Base-by-base conservation (phyloP, 2,113 vertebrate genomes). In the Pedionomus torquatus region DNA sequence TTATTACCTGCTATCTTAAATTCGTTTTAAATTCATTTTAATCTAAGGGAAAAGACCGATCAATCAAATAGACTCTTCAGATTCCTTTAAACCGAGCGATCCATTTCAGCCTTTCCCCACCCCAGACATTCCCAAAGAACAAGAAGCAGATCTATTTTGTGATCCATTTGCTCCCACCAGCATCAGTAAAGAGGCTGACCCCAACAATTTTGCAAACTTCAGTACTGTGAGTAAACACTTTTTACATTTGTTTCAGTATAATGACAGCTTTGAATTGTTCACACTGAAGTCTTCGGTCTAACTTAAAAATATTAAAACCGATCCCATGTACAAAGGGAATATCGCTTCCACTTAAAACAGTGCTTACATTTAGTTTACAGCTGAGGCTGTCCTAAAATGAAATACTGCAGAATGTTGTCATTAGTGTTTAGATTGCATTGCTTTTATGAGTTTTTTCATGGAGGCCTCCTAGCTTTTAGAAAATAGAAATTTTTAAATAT, bases 191-290 rank as follows among this genome's bases (percentile, higher is more conserved):
- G 99, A 98, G 98, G 96, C 98, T 96, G 98, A 98, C 97, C 98
- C 98, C 97, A 98, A 98, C 96, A 98, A 98, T 98, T 99, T 99
- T 99, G 99, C 99, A 98, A 99, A 99, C 98, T 99, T 99, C 98
- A 99, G 99, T 98, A 99, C 99, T 99, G 99, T 99, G 99, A 99
- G 99, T 99, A 98, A 96, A 97, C 72, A 46, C 81, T 94, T 96
- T 87, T 95, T 97, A 64, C 94, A 17, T 97, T 97, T 96, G 65
- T 97, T 96, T 96, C 91, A 89, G 89, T 92, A 68, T 94, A 84
- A 92, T 5, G 12, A 87, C 80, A 97, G 83, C 77, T 94, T 84
- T 95, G 88, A 89, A 55, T 95, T 89, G 74, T 93, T 95, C 83
- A 69, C 74, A 61, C 89, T 87, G 89, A 95, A 86, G 35, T 71